phyloP scores from a whole-genome alignment of 2,797 vertebrate genomes.

The Yasuhikotakia modesta region DNA sequence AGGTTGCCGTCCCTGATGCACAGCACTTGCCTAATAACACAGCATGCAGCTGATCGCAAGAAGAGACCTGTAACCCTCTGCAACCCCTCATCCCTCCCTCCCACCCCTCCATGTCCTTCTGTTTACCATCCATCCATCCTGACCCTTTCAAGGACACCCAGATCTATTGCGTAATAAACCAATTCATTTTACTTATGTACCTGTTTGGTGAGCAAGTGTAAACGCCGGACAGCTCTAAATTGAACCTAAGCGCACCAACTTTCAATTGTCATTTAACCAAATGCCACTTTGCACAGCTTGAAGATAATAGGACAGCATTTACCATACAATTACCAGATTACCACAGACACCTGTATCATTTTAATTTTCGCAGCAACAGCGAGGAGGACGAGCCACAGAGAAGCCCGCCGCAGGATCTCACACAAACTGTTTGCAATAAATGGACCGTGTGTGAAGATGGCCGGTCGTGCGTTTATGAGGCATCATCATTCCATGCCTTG shows the following conservation, averaged over 20 bases:
- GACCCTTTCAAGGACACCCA: constrained; percentile 47
- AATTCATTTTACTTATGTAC: constrained; percentile 50
- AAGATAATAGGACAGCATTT: constrained; percentile 35
- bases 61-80: constrained; percentile 61
- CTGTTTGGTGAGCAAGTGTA: background rate
- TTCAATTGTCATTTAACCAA: constrained; percentile 42
- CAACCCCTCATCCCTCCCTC: constrained; percentile 34
- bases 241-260: background rate
- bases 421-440: constrained; percentile 12
- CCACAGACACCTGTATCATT: constrained; percentile 37
- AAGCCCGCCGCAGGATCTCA: background rate
- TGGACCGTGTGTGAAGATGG: constrained; percentile 15
- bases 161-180: constrained; percentile 14
- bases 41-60: constrained; percentile 69
- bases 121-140: constrained; percentile 41
- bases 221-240: constrained; percentile 25
- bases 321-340: constrained; percentile 47
- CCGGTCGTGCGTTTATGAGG: constrained; percentile 9
- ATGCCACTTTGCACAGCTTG: constrained; percentile 43
- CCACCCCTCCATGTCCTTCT: constrained; percentile 29
- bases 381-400: constrained; percentile 35
- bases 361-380: constrained; percentile 30
- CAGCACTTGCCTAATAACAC: constrained; percentile 73
- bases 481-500: constrained; percentile 68
- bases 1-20: constrained; percentile 67